Evolutionary conservation across 2,113 vertebrate species (phyloP), one percentile per base, ranked within the genome.

Genomic region (Australoheros scitulus): DNA sequence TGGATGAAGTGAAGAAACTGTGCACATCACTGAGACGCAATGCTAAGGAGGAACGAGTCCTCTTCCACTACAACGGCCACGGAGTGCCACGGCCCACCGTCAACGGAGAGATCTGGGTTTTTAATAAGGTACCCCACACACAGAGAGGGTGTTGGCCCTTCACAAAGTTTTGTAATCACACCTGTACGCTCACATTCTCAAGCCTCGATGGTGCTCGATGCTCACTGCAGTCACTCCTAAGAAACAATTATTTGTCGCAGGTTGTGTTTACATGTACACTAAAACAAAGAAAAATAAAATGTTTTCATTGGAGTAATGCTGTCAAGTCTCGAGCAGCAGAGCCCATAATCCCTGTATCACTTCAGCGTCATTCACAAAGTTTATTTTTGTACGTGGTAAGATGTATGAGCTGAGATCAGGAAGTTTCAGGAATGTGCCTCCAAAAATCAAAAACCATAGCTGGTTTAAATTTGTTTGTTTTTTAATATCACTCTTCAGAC

Each of bases 11-110:
- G 78, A 99, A 99, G 96, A 99, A 99, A 65, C 96, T 99, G 36
- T 99, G 98, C 84, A 99, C 97, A 0, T 99, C 98, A 0, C 91
- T 99, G 82, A 96, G 98, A 11, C 96, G 98, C 3, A 99, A 99
- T 0, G 98, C 98, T 92, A 99, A 99, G 92, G 98, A 99, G 83
- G 98, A 99, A 92, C 95, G 98, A 1, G 98, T 99, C 5, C 97
- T 99, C 79, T 99, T 99, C 93, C 98, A 99, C 95, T 99, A 99
- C 95, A 99, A 99, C 0, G 98, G 98, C n/a, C 98, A 99, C 1
- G 98, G 98, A 0, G 98, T 99, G 26, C 98, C 98, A 34, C 94
- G 98, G 80, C 98, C 98, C 17, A 99, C 98, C 0, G 97, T 99
- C 60, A 99, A 99, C 1, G 98, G 98, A 0, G 98, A 99, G 95